A percentile compares a stretch with the other conserved stretches of the same genome.
Evolutionary conservation across 2,888 invertebrate genomes (phyloP).

Genomic region (Strigamia crassipes): DNA sequence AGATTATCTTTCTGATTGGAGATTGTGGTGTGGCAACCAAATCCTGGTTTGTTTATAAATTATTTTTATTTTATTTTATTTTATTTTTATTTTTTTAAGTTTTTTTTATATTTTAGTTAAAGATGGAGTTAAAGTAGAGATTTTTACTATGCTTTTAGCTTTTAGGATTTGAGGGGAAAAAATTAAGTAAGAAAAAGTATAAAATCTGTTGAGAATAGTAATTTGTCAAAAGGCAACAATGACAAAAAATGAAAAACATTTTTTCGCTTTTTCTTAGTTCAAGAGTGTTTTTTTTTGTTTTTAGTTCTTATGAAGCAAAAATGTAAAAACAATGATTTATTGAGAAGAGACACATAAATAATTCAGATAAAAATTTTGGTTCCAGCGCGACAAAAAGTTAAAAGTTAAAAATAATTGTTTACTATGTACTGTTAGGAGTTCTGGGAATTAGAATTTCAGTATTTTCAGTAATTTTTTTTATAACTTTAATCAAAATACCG

Average conservation of each 20-base stretch:
- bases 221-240: not conserved
- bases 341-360: not conserved
- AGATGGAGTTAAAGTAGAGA: too few species aligned
- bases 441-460: too few species aligned
- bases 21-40: not conserved
- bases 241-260: not conserved
- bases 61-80: too few species aligned
- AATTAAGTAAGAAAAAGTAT: conserved; percentile 1
- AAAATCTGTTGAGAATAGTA: conserved; percentile 21
- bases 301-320: not conserved
- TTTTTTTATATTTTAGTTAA: too few species aligned
- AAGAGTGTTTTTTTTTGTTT: not conserved
- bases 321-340: not conserved
- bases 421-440: too few species aligned
- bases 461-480: too few species aligned
- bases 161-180: not conserved
- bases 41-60: not conserved
- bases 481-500: not conserved
- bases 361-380: too few species aligned
- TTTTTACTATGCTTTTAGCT: not conserved
- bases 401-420: too few species aligned
- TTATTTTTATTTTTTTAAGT: too few species aligned
- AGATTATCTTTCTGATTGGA: conserved; percentile 3
- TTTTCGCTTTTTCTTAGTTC: not conserved
- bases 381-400: too few species aligned